These are phyloP conservation scores for Apus apus DNA, from an alignment of 2,113 vertebrate species.

Conservation along the genomic window DNA sequence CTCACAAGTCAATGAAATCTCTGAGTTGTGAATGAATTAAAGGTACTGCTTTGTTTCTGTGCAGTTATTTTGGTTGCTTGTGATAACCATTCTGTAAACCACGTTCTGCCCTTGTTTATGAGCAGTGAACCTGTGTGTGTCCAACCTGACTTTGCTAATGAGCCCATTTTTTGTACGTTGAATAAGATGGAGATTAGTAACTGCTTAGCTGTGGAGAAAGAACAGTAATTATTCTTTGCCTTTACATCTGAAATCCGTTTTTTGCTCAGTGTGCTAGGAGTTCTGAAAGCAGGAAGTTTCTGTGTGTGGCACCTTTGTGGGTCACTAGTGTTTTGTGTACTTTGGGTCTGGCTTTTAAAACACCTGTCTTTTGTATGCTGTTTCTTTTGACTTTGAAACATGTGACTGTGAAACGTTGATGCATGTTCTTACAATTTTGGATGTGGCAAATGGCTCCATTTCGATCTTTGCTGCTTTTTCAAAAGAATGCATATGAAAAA, in stretches of 20 bases:
- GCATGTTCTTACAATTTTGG: neutral
- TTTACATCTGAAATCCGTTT: neutral
- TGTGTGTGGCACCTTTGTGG: neutral
- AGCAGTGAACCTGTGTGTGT: accelerated
- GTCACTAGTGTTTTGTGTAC: neutral
- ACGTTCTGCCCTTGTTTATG: neutral
- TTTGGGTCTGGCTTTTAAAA: neutral
- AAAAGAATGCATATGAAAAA: neutral
- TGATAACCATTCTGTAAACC: neutral
- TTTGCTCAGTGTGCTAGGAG: neutral
- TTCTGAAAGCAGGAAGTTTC: neutral
- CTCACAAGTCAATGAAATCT: neutral
- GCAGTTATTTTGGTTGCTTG: neutral
- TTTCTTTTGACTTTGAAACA: neutral
- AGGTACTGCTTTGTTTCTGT: neutral
- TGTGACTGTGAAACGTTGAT: neutral
- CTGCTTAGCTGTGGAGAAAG: neutral
- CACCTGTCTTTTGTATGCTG: neutral
- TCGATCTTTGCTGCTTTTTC: neutral
- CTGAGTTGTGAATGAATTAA: neutral
- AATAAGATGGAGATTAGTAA: neutral
- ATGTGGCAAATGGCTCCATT: neutral
- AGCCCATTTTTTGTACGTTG: neutral
- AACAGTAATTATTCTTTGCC: neutral
- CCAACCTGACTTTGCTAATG: neutral